Evolutionary conservation across 2,888 invertebrate species (phyloP), one percentile per base, ranked within the genome.

Genomic region (Aradus depressus): DNA sequence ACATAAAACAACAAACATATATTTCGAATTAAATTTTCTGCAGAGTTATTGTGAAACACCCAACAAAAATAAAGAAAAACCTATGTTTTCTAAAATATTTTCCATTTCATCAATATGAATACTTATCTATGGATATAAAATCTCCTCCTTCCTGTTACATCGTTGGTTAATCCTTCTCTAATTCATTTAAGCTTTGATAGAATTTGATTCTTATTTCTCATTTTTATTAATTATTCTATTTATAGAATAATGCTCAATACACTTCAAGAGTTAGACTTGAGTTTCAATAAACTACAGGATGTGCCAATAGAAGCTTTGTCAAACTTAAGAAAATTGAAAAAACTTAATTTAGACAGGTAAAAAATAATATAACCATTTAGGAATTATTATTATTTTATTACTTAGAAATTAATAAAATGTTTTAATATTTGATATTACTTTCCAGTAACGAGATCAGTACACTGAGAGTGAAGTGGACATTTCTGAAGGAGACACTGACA

Each of bases 301-400:
- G 73, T 85, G 65, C 85, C 85, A 61, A 78, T 82, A 64, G 74
- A 76, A 65, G 80, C 83, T 60, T 73, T 85, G 65, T 77, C 75
- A 66, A 76, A 77, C 63, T 72, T 84, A 61, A 77, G 76, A 68
- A 79, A 77, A 68, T 73, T 86, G 63, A 82, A 83, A 69, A 84
- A 84, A 84, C 74, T 85, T 63, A 85, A 85, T 72, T 75, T 86
- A 66, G 83, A 84, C 71, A 82, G 83, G 84, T 84, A 76, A 53
- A 43, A 43, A 8, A 4, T n/a, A 43, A 37, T 25, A 18, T 14
- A 16, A 5, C 3, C 22, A 4, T 22, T 42, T 5, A 19, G 6
- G 4, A 19, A 3, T 37, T 34, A 3, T 19, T n/a, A 22, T 21
- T 14, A 25, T 19, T 23, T 51, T 23, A 10, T 44, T 31, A 6